Evolutionary conservation across 2,888 invertebrate genomes (phyloP).

Genomic region (Dryocosmus kuriphilus): DNA sequence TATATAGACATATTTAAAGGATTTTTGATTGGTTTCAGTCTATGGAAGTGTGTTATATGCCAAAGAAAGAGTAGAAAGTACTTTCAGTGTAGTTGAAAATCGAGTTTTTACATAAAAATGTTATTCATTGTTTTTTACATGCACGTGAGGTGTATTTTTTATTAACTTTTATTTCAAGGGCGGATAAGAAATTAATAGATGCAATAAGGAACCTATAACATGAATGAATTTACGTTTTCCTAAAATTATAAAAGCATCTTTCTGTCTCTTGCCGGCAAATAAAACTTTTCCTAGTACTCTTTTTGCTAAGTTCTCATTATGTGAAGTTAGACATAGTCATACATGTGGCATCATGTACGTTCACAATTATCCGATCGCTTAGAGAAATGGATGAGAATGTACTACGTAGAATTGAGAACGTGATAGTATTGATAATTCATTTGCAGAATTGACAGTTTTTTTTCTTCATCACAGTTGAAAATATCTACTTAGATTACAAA

Average conservation of each 20-base stretch:
- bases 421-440: constrained; percentile 4
- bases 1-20: constrained; percentile 33
- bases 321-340: background rate
- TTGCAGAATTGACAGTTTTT: constrained; percentile 15
- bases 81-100: background rate
- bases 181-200: background rate
- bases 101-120: background rate
- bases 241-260: background rate
- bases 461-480: background rate
- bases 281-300: constrained; percentile 4
- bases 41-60: constrained; percentile 38
- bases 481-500: constrained; percentile 15
- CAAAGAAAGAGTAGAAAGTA: constrained; percentile 2
- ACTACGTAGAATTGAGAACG: constrained; percentile 6
- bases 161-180: background rate
- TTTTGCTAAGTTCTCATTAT: background rate
- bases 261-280: background rate
- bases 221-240: too few species aligned
- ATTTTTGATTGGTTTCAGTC: constrained; percentile 48
- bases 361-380: constrained; percentile 5
- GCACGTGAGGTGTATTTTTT: background rate
- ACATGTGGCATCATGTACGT: background rate
- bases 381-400: background rate
- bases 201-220: background rate
- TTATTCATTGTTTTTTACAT: background rate